These are phyloP conservation scores for Pseudorhiza aurosa DNA, from an alignment of 30 jellyfish, hydroid and myxozoan genomes.

Conservation along the genomic window DNA sequence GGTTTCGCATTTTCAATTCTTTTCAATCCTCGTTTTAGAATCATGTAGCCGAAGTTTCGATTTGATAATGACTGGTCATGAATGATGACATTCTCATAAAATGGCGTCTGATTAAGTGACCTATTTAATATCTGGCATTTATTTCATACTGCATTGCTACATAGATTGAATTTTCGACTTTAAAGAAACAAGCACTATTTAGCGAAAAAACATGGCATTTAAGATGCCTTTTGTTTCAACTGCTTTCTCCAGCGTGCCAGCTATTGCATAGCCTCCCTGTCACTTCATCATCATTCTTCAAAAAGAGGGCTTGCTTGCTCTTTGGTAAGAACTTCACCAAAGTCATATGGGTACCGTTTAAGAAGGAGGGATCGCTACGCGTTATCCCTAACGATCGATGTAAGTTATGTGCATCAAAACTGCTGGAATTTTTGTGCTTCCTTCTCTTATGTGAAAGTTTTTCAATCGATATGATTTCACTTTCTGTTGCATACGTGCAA, in stretches of 20 bases:
- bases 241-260: slow-evolving; percentile 40
- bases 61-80: too few species aligned
- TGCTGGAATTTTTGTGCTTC: background rate
- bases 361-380: background rate
- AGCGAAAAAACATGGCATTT: too few species aligned
- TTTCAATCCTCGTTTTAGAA: too few species aligned
- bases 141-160: too few species aligned
- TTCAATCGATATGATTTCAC: slow-evolving; percentile 1
- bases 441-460: background rate
- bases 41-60: too few species aligned
- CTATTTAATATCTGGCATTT: too few species aligned
- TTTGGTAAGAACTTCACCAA: slow-evolving; percentile 54
- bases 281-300: slow-evolving; percentile 4
- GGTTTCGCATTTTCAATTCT: too few species aligned
- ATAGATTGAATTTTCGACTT: too few species aligned
- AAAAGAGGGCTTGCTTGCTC: slow-evolving; percentile 49
- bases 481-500: background rate
- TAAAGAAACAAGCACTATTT: too few species aligned
- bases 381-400: background rate
- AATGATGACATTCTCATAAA: too few species aligned
- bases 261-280: slow-evolving; percentile 13
- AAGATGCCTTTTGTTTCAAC: too few species aligned
- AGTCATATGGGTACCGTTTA: slow-evolving; percentile 52
- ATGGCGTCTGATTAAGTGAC: too few species aligned
- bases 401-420: background rate